Evolutionary conservation across 2,113 vertebrate genomes (phyloP), one percentile per base, ranked within the genome.

Genomic region (Fulmarus glacialis): DNA sequence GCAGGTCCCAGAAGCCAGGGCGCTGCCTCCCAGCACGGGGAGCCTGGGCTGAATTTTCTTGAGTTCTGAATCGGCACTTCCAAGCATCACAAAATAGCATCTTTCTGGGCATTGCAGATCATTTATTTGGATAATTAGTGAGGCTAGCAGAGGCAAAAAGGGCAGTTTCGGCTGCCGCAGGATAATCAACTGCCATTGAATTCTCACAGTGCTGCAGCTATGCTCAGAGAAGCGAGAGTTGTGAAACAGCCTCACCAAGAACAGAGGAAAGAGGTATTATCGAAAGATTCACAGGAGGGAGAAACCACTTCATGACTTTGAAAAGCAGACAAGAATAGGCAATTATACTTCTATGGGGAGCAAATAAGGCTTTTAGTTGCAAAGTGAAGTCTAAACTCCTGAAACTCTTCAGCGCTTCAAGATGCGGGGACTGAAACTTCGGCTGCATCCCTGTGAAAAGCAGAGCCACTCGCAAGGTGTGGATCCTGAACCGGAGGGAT

Each of bases 1-100:
- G 27, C 11, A 12, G 60, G 26, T 23, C 56, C 45, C 38, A 36
- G 38, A 13, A 8, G 10, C 27, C 4, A 2, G 8, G 19, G 30
- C 5, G 14, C 27, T 45, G 22, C n/a, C 19, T 68, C n/a, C 22
- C 55, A 4, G 14, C 16, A 3, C 2, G 0, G 7, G 29, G 6
- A 67, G 42, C 32, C 2, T 1, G 50, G 55, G 52, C 17, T 53
- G 11, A 58, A 12, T 38, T 85, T n/a, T 18, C n/a, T 6, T 3
- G 30, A 48, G 32, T 45, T 79, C 64, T 43, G 59, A 66, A 14
- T 12, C 4, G 1, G 6, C 47, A 50, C 52, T 74, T 81, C 23
- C 55, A 74, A 80, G 47, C 45, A 66, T 17, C n/a, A 45, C 38
- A 74, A 70, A 85, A n/a, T 1, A 34, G 12, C 4, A 3, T 18